Percentiles rank a stretch among this genome's conserved stretches.
These are phyloP conservation scores for Limnephilus lunatus DNA, from an alignment of 2,888 invertebrate species.

Conservation along the genomic window DNA sequence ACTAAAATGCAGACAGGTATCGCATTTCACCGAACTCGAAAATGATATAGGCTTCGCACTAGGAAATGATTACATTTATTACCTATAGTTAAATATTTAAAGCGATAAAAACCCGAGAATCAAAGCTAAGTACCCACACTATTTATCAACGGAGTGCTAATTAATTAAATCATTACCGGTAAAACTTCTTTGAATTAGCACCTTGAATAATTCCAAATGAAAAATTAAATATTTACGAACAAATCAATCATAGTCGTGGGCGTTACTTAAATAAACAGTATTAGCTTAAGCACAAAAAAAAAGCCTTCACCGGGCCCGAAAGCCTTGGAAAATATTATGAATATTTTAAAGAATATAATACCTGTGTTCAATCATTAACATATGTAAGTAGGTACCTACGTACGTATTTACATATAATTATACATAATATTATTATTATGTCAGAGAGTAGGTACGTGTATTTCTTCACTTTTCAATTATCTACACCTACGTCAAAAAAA, in stretches of 20 bases:
- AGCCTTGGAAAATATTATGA: neutral
- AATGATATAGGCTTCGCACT: too few species aligned
- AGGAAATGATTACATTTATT: neutral
- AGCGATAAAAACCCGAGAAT: neutral
- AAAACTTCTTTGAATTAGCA: neutral
- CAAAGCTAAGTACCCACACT: neutral
- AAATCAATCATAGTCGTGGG: neutral
- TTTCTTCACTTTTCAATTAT: neutral
- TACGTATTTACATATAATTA: neutral
- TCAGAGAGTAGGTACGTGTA: neutral
- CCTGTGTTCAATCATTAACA: neutral
- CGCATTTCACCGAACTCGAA: too few species aligned
- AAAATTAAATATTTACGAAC: neutral
- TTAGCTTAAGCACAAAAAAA: neutral
- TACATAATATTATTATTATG: neutral
- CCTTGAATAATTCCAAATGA: neutral
- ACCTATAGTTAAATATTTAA: neutral
- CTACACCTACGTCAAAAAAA: neutral
- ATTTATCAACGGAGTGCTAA: neutral
- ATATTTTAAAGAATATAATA: neutral
- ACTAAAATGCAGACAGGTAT: neutral
- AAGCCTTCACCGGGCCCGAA: neutral
- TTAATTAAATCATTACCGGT: neutral
- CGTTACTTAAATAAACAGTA: neutral
- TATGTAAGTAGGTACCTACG: neutral